Evolutionary conservation across 2,113 vertebrate genomes (phyloP).

Genomic region (Anolis sagrei): DNA sequence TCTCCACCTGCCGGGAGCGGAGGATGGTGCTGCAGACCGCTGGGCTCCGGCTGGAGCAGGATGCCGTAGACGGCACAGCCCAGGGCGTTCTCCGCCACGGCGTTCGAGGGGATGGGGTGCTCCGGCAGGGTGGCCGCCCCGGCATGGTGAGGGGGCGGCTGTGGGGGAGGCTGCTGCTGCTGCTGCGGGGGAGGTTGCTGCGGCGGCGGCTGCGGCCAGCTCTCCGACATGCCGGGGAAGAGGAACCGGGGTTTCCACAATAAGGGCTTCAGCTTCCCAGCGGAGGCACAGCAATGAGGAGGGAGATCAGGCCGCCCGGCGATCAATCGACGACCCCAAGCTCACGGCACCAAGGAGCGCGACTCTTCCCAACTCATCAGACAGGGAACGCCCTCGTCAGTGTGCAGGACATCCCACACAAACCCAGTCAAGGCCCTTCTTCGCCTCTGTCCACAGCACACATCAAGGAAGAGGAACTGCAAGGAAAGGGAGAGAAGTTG

Average conservation of each 20-base stretch:
- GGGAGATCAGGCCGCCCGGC: slow-evolving; percentile 15
- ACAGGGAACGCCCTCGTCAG: slow-evolving; percentile 20
- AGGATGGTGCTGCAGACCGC: slow-evolving; percentile 81
- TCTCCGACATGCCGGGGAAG: slow-evolving; percentile 82
- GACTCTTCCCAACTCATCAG: neutral
- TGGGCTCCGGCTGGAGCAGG: slow-evolving; percentile 88
- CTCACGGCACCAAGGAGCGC: slow-evolving; percentile 30
- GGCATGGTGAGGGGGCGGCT: slow-evolving; percentile 81
- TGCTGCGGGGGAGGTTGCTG: slow-evolving; percentile 75
- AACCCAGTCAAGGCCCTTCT: slow-evolving; percentile 26
- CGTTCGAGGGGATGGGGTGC: slow-evolving; percentile 86
- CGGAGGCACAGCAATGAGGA: slow-evolving; percentile 39
- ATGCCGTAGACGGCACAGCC: slow-evolving; percentile 96
- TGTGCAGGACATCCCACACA: slow-evolving; percentile 39
- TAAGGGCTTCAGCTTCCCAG: slow-evolving; percentile 74
- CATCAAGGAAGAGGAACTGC: slow-evolving; percentile 56
- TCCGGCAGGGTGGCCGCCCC: slow-evolving; percentile 86
- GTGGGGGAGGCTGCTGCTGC: slow-evolving; percentile 74
- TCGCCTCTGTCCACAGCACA: rapidly evolving
- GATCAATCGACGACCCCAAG: slow-evolving; percentile 16
- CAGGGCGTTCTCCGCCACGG: slow-evolving; percentile 84
- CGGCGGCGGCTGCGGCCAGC: slow-evolving; percentile 76
- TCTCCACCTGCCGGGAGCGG: slow-evolving; percentile 80
- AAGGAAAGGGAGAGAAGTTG: slow-evolving; percentile 54
- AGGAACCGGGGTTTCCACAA: slow-evolving; percentile 70